phyloP scores from a whole-genome alignment of 1,140 invertebrate species.

The Drosophila arizonae region DNA sequence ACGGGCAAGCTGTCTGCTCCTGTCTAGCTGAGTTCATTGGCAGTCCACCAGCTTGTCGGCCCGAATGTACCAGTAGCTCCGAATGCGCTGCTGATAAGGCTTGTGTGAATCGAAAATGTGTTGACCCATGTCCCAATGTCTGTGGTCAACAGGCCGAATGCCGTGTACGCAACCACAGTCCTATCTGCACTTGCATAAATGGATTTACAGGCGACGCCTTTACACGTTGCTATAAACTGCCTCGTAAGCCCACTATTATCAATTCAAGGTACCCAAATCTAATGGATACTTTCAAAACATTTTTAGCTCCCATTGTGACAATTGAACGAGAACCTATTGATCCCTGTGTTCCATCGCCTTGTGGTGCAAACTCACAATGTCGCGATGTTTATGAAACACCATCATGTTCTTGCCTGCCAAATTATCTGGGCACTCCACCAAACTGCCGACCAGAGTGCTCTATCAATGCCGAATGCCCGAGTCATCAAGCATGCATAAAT shows the following conservation, averaged over 20 bases:
- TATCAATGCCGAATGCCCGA: slow-evolving; percentile 91
- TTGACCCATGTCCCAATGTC: slow-evolving; percentile 89
- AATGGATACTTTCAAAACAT: not conserved
- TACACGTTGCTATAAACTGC: slow-evolving; percentile 76
- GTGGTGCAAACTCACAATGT: slow-evolving; percentile 91
- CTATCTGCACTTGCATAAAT: slow-evolving; percentile 88
- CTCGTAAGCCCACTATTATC: slow-evolving; percentile 81
- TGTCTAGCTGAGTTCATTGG: slow-evolving; percentile 89
- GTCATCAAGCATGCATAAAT: slow-evolving; percentile 91
- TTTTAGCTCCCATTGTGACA: slow-evolving; percentile 60
- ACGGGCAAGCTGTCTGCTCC: slow-evolving; percentile 88
- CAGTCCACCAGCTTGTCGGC: slow-evolving; percentile 89
- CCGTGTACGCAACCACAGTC: slow-evolving; percentile 89
- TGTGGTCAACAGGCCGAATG: slow-evolving; percentile 92
- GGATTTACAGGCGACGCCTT: slow-evolving; percentile 90
- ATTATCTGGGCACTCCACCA: slow-evolving; percentile 90
- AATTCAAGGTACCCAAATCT: slow-evolving; percentile 41
- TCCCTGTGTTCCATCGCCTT: slow-evolving; percentile 92
- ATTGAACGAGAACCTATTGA: slow-evolving; percentile 81
- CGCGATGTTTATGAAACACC: slow-evolving; percentile 88
- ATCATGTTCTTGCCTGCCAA: slow-evolving; percentile 90
- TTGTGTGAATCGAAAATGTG: slow-evolving; percentile 92
- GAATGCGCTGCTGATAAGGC: slow-evolving; percentile 89
- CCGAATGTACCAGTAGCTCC: slow-evolving; percentile 89
- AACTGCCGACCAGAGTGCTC: slow-evolving; percentile 92